Evolutionary conservation across 2,888 invertebrate genomes (phyloP), one percentile per base, ranked within the genome.

Genomic region (Orthosia gothica): DNA sequence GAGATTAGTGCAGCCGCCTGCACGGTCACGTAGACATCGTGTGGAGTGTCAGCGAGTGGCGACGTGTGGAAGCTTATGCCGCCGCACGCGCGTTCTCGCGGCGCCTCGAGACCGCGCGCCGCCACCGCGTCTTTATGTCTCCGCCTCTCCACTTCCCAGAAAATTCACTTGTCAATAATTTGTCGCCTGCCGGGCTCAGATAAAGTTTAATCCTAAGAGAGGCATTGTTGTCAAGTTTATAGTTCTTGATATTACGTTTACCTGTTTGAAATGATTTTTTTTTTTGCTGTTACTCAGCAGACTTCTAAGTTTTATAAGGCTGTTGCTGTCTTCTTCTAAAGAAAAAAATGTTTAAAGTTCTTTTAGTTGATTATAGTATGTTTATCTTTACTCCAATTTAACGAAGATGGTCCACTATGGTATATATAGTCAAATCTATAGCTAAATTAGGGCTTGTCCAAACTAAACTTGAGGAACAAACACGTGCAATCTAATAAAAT

Each of bases 1-100:
- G 89, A 91, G 92, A 95, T 95, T 95, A 95, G 92, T 93, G 93
- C 89, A 91, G 92, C 89, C 90, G 93, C 93, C 95, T 95, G 96
- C 96, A 91, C 91, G 91, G 95, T 95, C 95, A 95, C 95, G 96
- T 95, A 95, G 91, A 89, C 91, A 87, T 87, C 89, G 90, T 89
- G 94, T 94, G 91, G 92, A 95, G 95, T 93, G 93, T 89, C 91
- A 84, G 82, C 84, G 89, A 90, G 92, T 85, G 88, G 81, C 73
- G 79, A 80, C 87, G 88, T 85, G 83, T 81, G 85, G 77, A 76
- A 74, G 89, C 89, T 94, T 94, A 95, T 95, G 94, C 94, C 82
- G 72, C 64, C 89, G 92, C 95, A 95, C 93, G 94, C 91, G 83
- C 88, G 81, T 59, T 45, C 47, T 61, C 70, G 57, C 55, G 55